Conservation (phyloP, 2,888 invertebrate species). For the Trichopria drosophilae region DNA sequence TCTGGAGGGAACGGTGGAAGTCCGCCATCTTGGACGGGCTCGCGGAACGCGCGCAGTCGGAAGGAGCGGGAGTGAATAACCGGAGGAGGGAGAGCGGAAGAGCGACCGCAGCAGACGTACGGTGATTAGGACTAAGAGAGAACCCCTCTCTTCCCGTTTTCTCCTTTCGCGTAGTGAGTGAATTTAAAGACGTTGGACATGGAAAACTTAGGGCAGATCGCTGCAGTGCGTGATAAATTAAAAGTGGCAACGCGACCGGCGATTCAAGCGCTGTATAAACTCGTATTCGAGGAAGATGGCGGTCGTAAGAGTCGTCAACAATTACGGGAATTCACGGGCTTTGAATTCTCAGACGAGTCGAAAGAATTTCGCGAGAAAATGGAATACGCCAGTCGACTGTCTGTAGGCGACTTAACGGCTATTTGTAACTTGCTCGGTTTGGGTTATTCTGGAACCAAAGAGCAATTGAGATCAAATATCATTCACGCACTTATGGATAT, state of each 20-base stretch:
- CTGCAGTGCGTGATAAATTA: no score
- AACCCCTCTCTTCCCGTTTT: no score
- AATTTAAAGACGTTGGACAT: no score
- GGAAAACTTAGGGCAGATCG: no score
- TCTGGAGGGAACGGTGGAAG: no score
- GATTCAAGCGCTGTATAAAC: conserved; percentile 1
- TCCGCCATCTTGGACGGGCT: no score
- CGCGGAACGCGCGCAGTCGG: no score
- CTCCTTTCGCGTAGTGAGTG: no score
- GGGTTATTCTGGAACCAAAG: conserved; percentile 6
- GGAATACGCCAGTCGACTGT: conserved; percentile 2
- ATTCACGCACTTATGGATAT: conserved; percentile 2
- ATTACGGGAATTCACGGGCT: conserved; percentile 16
- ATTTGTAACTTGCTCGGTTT: conserved; percentile 10
- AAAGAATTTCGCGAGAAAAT: conserved; percentile 17
- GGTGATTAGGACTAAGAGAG: no score
- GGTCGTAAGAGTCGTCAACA: conserved; percentile 10
- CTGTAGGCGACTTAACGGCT: conserved; percentile 3
- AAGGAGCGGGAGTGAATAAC: no score
- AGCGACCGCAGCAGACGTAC: no score
- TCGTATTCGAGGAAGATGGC: conserved; percentile 16
- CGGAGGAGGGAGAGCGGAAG: no score
- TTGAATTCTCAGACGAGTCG: conserved; percentile 13
- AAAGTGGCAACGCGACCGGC: not conserved
- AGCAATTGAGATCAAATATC: not conserved